Conservation (phyloP, 2,797 vertebrate genomes). For the Champsocephalus gunnari region DNA sequence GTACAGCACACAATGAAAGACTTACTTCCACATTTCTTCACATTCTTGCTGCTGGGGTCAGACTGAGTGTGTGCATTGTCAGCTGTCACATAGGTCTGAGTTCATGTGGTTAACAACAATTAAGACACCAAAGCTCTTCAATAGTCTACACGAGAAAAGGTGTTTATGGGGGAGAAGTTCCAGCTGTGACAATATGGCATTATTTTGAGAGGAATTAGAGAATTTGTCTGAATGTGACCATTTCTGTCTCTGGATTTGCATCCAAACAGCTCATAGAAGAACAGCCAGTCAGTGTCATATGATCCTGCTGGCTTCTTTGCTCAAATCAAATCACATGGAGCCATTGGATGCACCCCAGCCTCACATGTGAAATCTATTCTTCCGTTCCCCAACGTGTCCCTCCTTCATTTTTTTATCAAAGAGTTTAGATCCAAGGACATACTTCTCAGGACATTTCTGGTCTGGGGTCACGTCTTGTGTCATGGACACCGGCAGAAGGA, state of each 20-base stretch:
- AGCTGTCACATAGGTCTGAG: conserved; percentile 9
- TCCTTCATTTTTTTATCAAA: conserved; percentile 16
- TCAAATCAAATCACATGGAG: conserved; percentile 57
- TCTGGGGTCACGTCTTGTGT: conserved; percentile 5
- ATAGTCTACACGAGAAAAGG: neutral
- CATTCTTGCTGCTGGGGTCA: conserved; percentile 18
- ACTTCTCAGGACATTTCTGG: neutral
- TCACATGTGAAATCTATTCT: conserved; percentile 42
- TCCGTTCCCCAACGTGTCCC: neutral
- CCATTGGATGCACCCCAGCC: conserved; percentile 8
- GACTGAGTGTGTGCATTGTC: conserved; percentile 17
- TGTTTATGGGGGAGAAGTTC: neutral
- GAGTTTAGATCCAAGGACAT: neutral
- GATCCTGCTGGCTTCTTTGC: conserved; percentile 40
- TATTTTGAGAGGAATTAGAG: neutral
- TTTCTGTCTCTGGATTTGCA: conserved; percentile 26
- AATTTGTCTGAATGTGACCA: conserved; percentile 1
- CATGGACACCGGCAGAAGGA: neutral
- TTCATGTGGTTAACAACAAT: conserved; percentile 21
- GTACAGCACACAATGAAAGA: neutral
- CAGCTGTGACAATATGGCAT: neutral
- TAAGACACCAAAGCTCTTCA: conserved; percentile 2
- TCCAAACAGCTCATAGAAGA: conserved; percentile 45
- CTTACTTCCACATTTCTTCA: conserved; percentile 21
- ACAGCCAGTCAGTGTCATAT: conserved; percentile 52